Evolutionary conservation across 2,797 vertebrate species (phyloP), one percentile per base, ranked within the genome.

Genomic region (Gallirallus australis): DNA sequence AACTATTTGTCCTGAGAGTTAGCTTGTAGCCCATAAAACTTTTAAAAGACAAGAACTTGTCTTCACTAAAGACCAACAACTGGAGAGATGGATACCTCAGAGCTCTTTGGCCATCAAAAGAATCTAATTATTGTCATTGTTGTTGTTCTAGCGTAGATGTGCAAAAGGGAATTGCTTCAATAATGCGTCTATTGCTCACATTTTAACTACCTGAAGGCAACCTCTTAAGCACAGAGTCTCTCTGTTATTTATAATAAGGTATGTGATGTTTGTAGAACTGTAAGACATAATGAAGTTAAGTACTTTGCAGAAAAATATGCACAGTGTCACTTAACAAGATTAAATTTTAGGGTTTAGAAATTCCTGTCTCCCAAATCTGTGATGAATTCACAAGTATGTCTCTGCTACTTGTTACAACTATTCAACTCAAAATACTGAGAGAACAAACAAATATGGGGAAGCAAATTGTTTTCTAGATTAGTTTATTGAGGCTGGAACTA

Each of bases 1-100:
- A 94, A 60, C 88, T 92, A 61, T 96, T 97, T 96, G 89, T 94
- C 70, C 80, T 94, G 45, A 89, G 53, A 90, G 64, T 77, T 90
- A 73, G 78, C 64, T 77, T 80, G 83, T 90, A 89, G 57, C 64
- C 81, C 68, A 82, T 96, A 71, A 90, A 92, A 94, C 40, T 90
- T 96, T 95, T 90, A 85, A 94, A 96, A 90, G 83, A 90, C 37
- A 91, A 68, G 69, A 95, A 82, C 71, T 82, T 0, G 0, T 89
- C 93, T 92, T 94, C 77, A 54, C 48, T 79, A 92, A 88, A 77
- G 52, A 37, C 66, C 59, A 77, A 48, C 37, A 85, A 75, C 45
- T 47, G 57, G 33, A 57, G 68, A 89, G 48, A 75, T 52, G 57
- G 78, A 57, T 78, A 80, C 66, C 50, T 89, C 39, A 53, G 24